phyloP scores from a whole-genome alignment of 1,140 invertebrate genomes.

The Pteromalus puparum region DNA sequence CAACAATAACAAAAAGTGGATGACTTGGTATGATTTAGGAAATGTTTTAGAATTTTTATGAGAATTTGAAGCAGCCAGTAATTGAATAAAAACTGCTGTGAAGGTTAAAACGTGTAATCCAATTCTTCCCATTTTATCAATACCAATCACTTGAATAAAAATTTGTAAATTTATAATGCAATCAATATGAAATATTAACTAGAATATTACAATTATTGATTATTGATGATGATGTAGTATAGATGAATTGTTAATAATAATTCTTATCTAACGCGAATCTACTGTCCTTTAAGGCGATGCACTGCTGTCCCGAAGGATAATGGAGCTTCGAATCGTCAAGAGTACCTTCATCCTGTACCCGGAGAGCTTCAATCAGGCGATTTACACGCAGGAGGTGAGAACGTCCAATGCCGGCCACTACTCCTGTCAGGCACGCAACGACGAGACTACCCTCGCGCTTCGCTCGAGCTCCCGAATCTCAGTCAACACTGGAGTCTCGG shows the following conservation, averaged over 20 bases:
- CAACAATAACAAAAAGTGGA: slow-evolving; percentile 9
- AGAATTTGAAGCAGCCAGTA: slow-evolving; percentile 88
- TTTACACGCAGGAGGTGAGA: slow-evolving; percentile 81
- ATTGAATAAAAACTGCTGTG: slow-evolving; percentile 93
- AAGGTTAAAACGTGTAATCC: slow-evolving; percentile 91
- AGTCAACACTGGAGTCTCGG: too few relatives aligned
- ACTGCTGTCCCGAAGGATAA: too few relatives aligned
- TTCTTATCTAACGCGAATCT: too few relatives aligned
- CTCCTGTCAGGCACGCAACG: slow-evolving; percentile 83
- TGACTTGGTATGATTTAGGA: slow-evolving; percentile 88
- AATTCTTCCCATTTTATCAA: slow-evolving; percentile 88
- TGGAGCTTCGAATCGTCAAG: too few relatives aligned
- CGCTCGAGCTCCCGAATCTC: too few relatives aligned
- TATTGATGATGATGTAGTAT: slow-evolving; percentile 35
- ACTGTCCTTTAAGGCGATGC: too few relatives aligned
- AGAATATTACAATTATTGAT: slow-evolving; percentile 22
- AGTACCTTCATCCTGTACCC: slow-evolving; percentile 85
- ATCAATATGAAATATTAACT: slow-evolving; percentile 28
- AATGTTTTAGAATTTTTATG: slow-evolving; percentile 90
- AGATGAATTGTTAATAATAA: slow-evolving; percentile 46
- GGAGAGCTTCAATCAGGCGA: slow-evolving; percentile 85
- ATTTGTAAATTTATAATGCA: slow-evolving; percentile 38
- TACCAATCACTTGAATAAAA: slow-evolving; percentile 78
- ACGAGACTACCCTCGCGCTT: slow-evolving; percentile 79
- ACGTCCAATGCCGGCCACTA: slow-evolving; percentile 82